Percentiles rank a stretch among this genome's conserved stretches.
These are phyloP conservation scores for Drosophila nigromelanica DNA, from an alignment of 1,140 invertebrate species.

Conservation along the genomic window DNA sequence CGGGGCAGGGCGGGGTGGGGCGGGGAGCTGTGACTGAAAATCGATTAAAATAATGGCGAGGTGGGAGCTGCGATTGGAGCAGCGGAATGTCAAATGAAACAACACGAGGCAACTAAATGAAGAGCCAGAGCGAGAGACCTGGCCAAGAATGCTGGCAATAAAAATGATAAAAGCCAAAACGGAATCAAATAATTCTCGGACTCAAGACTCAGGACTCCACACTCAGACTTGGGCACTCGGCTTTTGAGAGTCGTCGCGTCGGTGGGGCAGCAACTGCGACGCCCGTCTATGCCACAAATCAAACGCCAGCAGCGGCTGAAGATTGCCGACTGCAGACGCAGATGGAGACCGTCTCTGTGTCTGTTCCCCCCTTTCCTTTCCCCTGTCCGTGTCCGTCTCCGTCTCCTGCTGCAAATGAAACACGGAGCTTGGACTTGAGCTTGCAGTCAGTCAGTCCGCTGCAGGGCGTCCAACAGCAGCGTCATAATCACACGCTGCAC, in stretches of 20 bases:
- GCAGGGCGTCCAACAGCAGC: slow-evolving; percentile 77
- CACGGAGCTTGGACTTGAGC: slow-evolving; percentile 28
- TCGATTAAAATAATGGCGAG: slow-evolving; percentile 52
- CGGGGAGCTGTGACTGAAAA: slow-evolving; percentile 50
- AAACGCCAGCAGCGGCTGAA: slow-evolving; percentile 58
- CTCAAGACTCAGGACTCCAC: background rate
- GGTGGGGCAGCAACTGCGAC: slow-evolving; percentile 16
- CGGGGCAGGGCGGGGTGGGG: background rate
- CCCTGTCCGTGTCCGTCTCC: background rate
- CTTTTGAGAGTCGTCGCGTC: background rate
- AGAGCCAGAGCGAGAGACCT: slow-evolving; percentile 18
- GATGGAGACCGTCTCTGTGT: slow-evolving; percentile 42
- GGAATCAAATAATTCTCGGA: slow-evolving; percentile 58
- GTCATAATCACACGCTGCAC: slow-evolving; percentile 79
- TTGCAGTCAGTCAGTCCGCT: slow-evolving; percentile 53
- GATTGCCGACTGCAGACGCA: slow-evolving; percentile 48
- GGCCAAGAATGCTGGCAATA: slow-evolving; percentile 46
- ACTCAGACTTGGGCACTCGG: slow-evolving; percentile 1
- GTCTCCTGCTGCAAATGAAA: slow-evolving; percentile 15
- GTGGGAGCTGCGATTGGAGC: slow-evolving; percentile 42
- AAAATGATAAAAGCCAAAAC: slow-evolving; percentile 63
- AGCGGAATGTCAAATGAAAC: slow-evolving; percentile 70
- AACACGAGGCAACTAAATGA: slow-evolving; percentile 30
- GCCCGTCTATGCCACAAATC: slow-evolving; percentile 78
- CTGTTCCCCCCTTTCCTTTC: background rate